Evolutionary conservation across 2,113 vertebrate species (phyloP).

Genomic region (Numida meleagris): DNA sequence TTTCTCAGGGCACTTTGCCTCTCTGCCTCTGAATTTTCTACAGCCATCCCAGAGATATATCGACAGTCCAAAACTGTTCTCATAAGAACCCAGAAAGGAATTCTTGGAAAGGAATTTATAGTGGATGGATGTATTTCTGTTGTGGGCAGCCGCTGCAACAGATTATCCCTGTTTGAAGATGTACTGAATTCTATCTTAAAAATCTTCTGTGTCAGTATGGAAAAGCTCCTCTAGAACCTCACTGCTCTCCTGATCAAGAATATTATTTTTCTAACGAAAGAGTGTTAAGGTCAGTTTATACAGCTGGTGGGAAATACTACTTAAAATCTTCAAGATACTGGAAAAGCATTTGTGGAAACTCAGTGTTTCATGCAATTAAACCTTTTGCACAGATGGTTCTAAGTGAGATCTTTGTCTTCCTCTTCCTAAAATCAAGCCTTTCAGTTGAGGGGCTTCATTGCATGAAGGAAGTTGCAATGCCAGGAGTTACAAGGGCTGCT

Average conservation of each 20-base stretch:
- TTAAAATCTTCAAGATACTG: not conserved
- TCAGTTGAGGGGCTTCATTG: not conserved
- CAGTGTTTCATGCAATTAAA: not conserved
- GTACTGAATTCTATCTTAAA: not conserved
- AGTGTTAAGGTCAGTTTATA: not conserved
- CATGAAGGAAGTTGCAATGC: not conserved
- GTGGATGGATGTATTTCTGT: not conserved
- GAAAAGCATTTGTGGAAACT: not conserved
- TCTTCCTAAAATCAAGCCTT: not conserved
- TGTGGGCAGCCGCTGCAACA: not conserved
- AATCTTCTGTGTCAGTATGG: not conserved
- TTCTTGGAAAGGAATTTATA: not conserved
- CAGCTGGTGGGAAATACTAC: not conserved
- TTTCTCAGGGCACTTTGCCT: not conserved
- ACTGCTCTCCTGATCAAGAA: not conserved
- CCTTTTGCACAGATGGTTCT: not conserved
- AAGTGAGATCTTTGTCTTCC: not conserved
- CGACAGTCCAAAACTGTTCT: not conserved
- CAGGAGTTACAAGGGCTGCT: not conserved
- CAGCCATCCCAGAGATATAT: not conserved
- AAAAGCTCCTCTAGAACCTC: not conserved
- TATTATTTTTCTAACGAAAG: not conserved
- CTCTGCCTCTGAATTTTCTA: not conserved
- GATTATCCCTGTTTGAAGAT: not conserved
- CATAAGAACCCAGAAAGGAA: not conserved